Evolutionary conservation across 2,113 vertebrate genomes (phyloP).

Genomic region (Nothocercus nigrocapillus): DNA sequence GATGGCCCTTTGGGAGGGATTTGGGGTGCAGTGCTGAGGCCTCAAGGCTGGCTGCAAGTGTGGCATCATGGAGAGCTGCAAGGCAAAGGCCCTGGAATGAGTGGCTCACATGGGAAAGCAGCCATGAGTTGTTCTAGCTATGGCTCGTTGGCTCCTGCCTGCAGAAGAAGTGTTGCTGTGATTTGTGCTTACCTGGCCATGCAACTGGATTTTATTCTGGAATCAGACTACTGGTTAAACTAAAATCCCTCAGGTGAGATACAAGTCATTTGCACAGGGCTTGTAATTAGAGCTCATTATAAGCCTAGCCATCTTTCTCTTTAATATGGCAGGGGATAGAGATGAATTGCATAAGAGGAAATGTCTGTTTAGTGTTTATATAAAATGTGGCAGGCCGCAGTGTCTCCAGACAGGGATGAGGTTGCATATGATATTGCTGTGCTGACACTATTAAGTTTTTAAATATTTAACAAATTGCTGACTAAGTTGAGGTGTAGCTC

Average conservation of each 20-base stretch:
- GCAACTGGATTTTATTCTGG: neutral
- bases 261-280: neutral
- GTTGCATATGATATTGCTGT: neutral
- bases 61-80: neutral
- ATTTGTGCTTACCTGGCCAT: neutral
- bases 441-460: neutral
- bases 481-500: neutral
- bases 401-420: neutral
- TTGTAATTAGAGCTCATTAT: slow-evolving; percentile 23
- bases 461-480: slow-evolving; percentile 1
- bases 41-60: neutral
- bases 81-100: neutral
- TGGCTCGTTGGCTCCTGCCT: neutral
- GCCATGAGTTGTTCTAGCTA: neutral
- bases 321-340: neutral
- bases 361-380: neutral
- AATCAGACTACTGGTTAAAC: neutral
- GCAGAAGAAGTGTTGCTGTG: neutral
- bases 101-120: neutral
- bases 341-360: slow-evolving; percentile 15
- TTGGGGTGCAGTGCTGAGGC: neutral
- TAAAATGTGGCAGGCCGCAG: neutral
- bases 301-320: neutral
- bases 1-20: neutral
- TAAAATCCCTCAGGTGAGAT: neutral